These are phyloP conservation scores for Macquaria ambigua DNA, from an alignment of 2,113 vertebrate genomes.

Conservation along the genomic window DNA sequence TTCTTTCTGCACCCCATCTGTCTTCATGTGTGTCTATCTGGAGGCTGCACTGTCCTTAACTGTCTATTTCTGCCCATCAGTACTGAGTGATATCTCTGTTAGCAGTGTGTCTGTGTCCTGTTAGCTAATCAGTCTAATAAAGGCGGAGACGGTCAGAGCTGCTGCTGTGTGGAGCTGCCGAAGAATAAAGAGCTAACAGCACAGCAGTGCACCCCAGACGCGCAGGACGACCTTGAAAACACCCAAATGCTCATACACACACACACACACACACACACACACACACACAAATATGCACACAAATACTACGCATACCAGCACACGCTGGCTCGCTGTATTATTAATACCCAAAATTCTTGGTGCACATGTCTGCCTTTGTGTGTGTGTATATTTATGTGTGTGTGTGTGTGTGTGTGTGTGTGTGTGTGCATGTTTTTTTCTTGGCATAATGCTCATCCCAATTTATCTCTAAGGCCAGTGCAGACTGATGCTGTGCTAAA, in stretches of 20 bases:
- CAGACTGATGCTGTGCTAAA: conserved; percentile 47
- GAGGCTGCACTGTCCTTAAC: conserved; percentile 64
- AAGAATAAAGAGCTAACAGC: conserved; percentile 48
- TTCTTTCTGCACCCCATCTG: conserved; percentile 59
- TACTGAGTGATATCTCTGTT: conserved; percentile 75
- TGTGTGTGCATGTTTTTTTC: conserved; percentile 5
- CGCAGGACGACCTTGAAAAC: conserved; percentile 63
- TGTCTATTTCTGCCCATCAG: conserved; percentile 67
- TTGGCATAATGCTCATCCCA: conserved; percentile 45
- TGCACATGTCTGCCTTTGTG: conserved; percentile 13
- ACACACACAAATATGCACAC: background rate
- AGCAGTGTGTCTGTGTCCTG: conserved; percentile 67
- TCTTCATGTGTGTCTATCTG: conserved; percentile 58
- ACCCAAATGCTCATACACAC: conserved; percentile 23
- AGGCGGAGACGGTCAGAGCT: conserved; percentile 49
- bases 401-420: background rate
- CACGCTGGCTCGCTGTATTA: conserved; percentile 35
- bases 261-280: conserved; percentile 7
- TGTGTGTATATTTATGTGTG: background rate
- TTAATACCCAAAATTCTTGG: conserved; percentile 26
- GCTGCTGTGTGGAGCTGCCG: conserved; percentile 43
- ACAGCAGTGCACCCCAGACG: conserved; percentile 29
- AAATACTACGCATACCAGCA: conserved; percentile 22
- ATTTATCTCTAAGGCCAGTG: conserved; percentile 62
- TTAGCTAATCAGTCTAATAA: conserved; percentile 73